Evolutionary conservation across 2,113 vertebrate species (phyloP), one percentile per base, ranked within the genome.

Genomic region (Salvelinus alpinus): DNA sequence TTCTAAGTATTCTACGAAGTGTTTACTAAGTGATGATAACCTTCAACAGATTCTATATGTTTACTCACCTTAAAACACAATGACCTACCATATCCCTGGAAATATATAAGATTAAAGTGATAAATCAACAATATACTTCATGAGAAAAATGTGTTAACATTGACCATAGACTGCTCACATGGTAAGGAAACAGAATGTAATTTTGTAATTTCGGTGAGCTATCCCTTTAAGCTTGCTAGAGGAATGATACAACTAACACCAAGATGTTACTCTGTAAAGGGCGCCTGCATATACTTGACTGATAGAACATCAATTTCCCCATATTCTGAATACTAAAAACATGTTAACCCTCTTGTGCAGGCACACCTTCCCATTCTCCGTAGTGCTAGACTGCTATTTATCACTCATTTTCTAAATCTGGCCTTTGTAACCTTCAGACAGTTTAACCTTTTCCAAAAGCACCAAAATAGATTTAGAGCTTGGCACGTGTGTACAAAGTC

Each of bases 401-500:
- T 34, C 31, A 1, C 8, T 29, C 31, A 18, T 69, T 44, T 34
- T 68, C 65, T 68, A 57, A 57, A 62, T 9, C 1, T 22, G n/a
- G 14, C 38, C 31, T 69, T 22, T 69, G 29, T 38, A 31, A 38
- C 18, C 57, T n/a, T 34, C 70, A 57, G 73, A 47, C 65, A 71
- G 71, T 72, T 71, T 29, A 44, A 54, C 24, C 29, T 20, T 75
- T 71, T 59, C 38, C 5, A 57, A 59, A 60, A 60, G 18, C 13
- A 67, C 13, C 6, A 31, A 48, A 57, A 51, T 72, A 54, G 64
- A 68, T 34, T 62, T 25, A 71, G 64, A 72, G 48, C 67, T 5
- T 72, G 70, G 64, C 74, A 59, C 25, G 70, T 44, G 38, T 72
- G 70, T 75, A 67, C 25, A 64, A 75, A 75, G 48, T 71, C 78